phyloP scores from a whole-genome alignment of 2,797 vertebrate species.

The Malacoctenus gilli region DNA sequence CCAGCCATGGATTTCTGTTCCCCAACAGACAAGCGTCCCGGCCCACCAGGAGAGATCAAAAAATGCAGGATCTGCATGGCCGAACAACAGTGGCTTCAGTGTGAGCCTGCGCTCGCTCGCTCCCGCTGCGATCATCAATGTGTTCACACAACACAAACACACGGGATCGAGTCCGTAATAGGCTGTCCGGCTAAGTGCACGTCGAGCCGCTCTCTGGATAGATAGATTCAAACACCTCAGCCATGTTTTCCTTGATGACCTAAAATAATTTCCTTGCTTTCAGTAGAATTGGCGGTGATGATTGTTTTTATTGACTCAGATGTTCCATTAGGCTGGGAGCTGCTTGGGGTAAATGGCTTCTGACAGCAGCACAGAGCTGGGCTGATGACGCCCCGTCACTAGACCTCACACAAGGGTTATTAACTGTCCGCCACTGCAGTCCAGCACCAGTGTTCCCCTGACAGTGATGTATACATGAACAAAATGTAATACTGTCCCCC shows the following conservation, averaged over 20 bases:
- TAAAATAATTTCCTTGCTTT: constrained; percentile 81
- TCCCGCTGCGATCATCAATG: constrained; percentile 44
- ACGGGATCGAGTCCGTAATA: constrained; percentile 44
- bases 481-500: constrained; percentile 53
- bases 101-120: constrained; percentile 8
- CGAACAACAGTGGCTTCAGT: constrained; percentile 23
- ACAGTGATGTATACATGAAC: constrained; percentile 65
- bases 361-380: constrained; percentile 76
- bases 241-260: constrained; percentile 74
- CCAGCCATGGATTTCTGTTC: constrained; percentile 65
- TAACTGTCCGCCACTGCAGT: constrained; percentile 69
- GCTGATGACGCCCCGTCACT: constrained; percentile 73
- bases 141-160: constrained; percentile 52
- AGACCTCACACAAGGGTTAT: constrained; percentile 78
- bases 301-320: constrained; percentile 85
- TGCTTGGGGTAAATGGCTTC: constrained; percentile 77
- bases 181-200: constrained; percentile 60
- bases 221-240: constrained; percentile 59
- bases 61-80: constrained; percentile 32
- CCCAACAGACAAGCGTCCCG: constrained; percentile 29
- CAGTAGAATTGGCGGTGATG: constrained; percentile 76
- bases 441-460: constrained; percentile 54
- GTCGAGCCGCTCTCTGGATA: constrained; percentile 61
- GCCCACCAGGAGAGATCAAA: constrained; percentile 49
- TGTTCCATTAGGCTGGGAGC: constrained; percentile 80